Evolutionary conservation across 1,140 invertebrate species (phyloP).

Genomic region (Lepidostoma basale): DNA sequence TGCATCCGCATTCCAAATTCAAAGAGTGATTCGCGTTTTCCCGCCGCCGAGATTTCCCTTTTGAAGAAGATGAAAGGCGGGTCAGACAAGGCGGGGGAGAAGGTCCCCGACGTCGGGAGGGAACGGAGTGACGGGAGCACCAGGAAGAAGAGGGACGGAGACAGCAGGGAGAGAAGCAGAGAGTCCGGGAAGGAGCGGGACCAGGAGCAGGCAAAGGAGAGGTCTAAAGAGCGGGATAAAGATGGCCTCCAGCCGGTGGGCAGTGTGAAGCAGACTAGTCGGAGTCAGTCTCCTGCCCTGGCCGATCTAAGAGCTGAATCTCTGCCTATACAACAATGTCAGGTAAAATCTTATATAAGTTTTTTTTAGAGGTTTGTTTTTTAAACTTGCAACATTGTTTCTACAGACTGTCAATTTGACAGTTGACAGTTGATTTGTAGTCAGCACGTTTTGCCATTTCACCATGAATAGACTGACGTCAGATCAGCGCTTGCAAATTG

Average conservation of each 20-base stretch:
- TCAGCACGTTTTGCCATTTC: too few relatives aligned
- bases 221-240: conserved; percentile 46
- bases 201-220: background rate
- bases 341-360: conserved; percentile 16
- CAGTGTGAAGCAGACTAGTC: conserved; percentile 55
- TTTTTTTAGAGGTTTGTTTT: too few relatives aligned
- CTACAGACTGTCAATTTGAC: too few relatives aligned
- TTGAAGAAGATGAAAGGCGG: conserved; percentile 39
- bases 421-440: too few relatives aligned
- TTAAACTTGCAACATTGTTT: too few relatives aligned
- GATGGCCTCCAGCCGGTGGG: conserved; percentile 42
- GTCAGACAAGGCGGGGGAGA: conserved; percentile 12
- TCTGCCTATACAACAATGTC: conserved; percentile 49
- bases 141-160: conserved; percentile 5
- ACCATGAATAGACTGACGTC: too few relatives aligned
- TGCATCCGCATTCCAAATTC: conserved; percentile 15
- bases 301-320: conserved; percentile 53
- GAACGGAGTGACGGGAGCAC: conserved; percentile 6
- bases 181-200: conserved; percentile 3
- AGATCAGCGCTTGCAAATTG: too few relatives aligned
- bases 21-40: background rate
- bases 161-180: conserved; percentile 8
- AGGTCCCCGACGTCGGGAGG: conserved; percentile 4
- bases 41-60: conserved; percentile 41
- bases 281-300: conserved; percentile 58